phyloP scores from a whole-genome alignment of 2,797 vertebrate genomes.

The Vireo griseus region DNA sequence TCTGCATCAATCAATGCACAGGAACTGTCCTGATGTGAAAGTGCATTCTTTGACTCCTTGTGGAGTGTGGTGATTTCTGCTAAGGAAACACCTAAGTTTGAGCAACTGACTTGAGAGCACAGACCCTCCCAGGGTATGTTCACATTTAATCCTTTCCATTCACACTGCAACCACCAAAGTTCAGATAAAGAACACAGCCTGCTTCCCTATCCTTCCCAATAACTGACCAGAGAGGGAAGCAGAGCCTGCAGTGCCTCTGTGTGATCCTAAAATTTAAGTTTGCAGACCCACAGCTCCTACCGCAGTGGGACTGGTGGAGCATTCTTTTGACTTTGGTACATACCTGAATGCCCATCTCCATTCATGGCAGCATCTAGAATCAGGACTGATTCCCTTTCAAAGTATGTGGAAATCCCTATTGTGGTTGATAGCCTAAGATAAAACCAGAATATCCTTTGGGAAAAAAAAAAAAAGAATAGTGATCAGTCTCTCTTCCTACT shows the following conservation, averaged over 20 bases:
- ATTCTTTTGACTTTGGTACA: neutral
- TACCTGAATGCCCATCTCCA: neutral
- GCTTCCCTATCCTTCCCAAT: neutral
- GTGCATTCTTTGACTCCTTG: neutral
- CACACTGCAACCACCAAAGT: neutral
- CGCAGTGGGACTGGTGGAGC: rapidly evolving
- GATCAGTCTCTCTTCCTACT: slow-evolving; percentile 19
- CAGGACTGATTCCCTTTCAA: neutral
- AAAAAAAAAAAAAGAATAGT: neutral
- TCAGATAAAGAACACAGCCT: neutral
- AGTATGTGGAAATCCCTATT: slow-evolving; percentile 38
- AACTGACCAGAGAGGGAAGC: neutral
- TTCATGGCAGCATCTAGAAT: neutral
- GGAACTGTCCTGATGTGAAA: neutral
- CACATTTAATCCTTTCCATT: neutral
- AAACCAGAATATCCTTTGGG: neutral
- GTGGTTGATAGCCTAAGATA: slow-evolving; percentile 7
- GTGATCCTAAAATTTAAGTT: rapidly evolving
- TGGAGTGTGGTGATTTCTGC: neutral
- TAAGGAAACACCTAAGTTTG: rapidly evolving
- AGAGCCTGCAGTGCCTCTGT: rapidly evolving
- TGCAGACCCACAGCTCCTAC: neutral
- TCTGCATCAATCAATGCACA: neutral
- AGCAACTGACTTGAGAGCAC: neutral
- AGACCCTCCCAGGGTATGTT: neutral